Conservation (phyloP, 2,113 vertebrate genomes). For the Lucifuga dentata region DNA sequence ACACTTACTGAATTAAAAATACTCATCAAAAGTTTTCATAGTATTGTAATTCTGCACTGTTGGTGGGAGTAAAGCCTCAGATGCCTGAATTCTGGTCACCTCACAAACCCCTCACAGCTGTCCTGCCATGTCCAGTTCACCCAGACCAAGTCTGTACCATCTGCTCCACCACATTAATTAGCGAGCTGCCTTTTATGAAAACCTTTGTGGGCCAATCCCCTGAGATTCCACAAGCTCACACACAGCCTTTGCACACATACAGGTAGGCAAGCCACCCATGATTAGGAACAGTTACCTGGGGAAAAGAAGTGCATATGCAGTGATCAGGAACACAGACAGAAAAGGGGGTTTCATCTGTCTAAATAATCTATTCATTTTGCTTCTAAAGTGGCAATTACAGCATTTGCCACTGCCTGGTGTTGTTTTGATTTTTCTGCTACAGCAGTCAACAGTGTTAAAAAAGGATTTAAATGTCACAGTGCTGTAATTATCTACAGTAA, state of each 20-base stretch:
- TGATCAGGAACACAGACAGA: constrained; percentile 1
- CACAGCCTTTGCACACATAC: constrained; percentile 26
- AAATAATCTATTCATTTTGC: constrained; percentile 20
- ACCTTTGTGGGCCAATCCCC: constrained; percentile 63
- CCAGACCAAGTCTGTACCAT: constrained; percentile 70
- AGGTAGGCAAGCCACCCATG: constrained; percentile 27
- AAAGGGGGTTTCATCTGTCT: constrained; percentile 31
- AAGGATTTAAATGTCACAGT: constrained; percentile 28
- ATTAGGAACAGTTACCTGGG: constrained; percentile 23
- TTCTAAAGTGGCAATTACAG: constrained; percentile 37
- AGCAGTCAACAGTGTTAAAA: constrained; percentile 12
- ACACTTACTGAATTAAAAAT: constrained; percentile 19
- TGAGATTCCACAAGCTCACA: constrained; percentile 36
- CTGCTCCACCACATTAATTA: constrained; percentile 80
- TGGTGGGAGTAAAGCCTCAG: constrained; percentile 32
- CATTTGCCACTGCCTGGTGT: not conserved
- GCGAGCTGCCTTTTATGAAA: constrained; percentile 56
- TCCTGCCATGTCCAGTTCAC: constrained; percentile 74
- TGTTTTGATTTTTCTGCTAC: constrained; percentile 17
- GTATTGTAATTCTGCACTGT: constrained; percentile 25
- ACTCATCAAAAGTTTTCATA: constrained; percentile 41
- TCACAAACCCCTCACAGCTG: constrained; percentile 75
- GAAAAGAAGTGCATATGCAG: constrained; percentile 9
- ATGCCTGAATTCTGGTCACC: constrained; percentile 56
- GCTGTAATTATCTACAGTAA: constrained; percentile 46